These are phyloP conservation scores for Drosophila busckii DNA, from an alignment of 1,140 invertebrate genomes.

Conservation along the genomic window DNA sequence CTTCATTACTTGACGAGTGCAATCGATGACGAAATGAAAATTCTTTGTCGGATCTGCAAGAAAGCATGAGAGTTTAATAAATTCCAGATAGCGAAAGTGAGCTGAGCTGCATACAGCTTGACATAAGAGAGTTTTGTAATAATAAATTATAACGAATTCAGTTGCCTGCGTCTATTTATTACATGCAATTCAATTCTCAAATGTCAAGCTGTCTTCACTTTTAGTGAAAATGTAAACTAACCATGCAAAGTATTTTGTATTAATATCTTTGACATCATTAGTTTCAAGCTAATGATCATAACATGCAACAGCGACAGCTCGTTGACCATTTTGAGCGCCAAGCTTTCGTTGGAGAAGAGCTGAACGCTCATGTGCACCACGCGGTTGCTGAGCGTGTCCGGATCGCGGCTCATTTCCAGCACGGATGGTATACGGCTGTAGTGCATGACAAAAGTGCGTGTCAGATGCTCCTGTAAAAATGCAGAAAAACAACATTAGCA, in stretches of 20 bases:
- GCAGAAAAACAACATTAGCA: neutral
- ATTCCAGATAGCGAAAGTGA: no score
- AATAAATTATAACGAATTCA: no score
- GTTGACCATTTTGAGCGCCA: constrained; percentile 94
- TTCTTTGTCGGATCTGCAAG: constrained; percentile 86
- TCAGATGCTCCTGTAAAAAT: constrained; percentile 88
- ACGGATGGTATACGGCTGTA: constrained; percentile 96
- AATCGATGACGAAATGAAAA: constrained; percentile 95
- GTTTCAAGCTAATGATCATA: constrained; percentile 94
- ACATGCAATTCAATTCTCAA: no score
- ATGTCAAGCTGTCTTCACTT: no score
- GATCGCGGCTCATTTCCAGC: constrained; percentile 90
- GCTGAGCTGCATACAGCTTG: no score
- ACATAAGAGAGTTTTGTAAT: no score
- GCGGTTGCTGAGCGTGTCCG: constrained; percentile 94
- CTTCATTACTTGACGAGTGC: constrained; percentile 94
- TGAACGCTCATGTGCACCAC: constrained; percentile 98
- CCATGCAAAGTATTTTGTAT: constrained; percentile 92
- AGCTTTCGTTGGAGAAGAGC: constrained; percentile 94
- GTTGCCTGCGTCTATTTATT: no score
- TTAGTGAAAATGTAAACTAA: no score
- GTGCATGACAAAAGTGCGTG: constrained; percentile 95
- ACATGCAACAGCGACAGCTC: constrained; percentile 93
- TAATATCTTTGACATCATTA: constrained; percentile 95
- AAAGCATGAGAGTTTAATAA: no score